Conservation (phyloP, 2,888 invertebrate genomes). For the Scaptomyza caliginosa region DNA sequence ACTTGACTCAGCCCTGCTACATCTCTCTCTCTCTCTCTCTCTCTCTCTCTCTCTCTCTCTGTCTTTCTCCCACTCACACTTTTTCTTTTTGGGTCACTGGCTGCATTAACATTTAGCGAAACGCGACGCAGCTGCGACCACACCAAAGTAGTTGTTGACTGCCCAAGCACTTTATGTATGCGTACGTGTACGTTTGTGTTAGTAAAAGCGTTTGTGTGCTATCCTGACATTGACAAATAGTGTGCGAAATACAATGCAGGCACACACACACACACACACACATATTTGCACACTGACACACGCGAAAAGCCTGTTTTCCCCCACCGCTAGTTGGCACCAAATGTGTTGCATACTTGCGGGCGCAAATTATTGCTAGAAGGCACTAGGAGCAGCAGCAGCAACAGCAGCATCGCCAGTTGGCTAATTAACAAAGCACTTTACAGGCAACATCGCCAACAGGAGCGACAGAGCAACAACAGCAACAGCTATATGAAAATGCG, state of each 20-base stretch:
- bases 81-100: conserved; percentile 22
- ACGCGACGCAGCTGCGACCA: conserved; percentile 40
- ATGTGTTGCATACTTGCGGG: conserved; percentile 75
- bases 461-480: conserved; percentile 22
- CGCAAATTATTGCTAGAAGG: conserved; percentile 70
- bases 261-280: conserved; percentile 10
- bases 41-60: not conserved
- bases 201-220: conserved; percentile 11
- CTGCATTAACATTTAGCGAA: conserved; percentile 58
- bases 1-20: conserved; percentile 1
- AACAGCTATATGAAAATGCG: conserved; percentile 18
- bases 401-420: conserved; percentile 61
- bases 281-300: conserved; percentile 4
- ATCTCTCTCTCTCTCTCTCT: not conserved
- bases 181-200: conserved; percentile 3
- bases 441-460: conserved; percentile 46
- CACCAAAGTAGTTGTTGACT: conserved; percentile 51
- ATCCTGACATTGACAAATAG: conserved; percentile 74
- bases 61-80: too few relatives aligned
- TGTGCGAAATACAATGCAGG: conserved; percentile 69
- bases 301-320: conserved; percentile 1
- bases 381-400: not conserved
- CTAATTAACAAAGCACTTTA: conserved; percentile 79
- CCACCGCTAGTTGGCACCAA: conserved; percentile 52
- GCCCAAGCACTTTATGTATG: conserved; percentile 16